A percentile compares a stretch with the other conserved stretches of the same genome.
phyloP scores from a whole-genome alignment of 2,888 invertebrate species.

The Napeogenes inachia region DNA sequence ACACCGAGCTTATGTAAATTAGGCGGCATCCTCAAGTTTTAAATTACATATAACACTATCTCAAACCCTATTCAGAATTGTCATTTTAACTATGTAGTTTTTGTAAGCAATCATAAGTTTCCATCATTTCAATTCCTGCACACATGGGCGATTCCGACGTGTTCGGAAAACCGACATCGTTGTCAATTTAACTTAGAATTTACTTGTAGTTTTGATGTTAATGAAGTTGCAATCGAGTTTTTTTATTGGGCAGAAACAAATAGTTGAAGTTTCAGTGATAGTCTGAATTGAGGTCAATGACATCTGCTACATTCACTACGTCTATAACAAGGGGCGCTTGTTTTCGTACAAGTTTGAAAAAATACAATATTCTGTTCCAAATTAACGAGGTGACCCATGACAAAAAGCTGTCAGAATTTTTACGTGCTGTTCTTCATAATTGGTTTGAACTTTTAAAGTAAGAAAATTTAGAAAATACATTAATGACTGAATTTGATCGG shows the following conservation, averaged over 20 bases:
- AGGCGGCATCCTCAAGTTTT: not conserved
- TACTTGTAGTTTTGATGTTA: constrained; percentile 14
- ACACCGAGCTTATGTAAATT: not conserved
- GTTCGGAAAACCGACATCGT: not conserved
- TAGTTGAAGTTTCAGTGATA: constrained; percentile 24
- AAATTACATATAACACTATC: not conserved
- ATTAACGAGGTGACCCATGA: not conserved
- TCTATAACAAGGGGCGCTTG: constrained; percentile 3
- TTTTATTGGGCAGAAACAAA: constrained; percentile 16
- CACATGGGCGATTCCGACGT: not conserved
- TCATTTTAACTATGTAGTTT: not conserved
- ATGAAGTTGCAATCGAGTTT: constrained; percentile 21
- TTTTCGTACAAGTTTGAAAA: constrained; percentile 4
- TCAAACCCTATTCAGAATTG: not conserved
- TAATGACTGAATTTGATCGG: too few species aligned
- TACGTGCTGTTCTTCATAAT: not conserved
- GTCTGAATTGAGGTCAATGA: constrained; percentile 28
- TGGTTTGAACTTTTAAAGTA: too few species aligned
- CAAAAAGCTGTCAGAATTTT: not conserved
- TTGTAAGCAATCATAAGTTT: not conserved
- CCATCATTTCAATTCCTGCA: not conserved
- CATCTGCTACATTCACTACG: constrained; percentile 14
- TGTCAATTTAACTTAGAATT: constrained; percentile 1
- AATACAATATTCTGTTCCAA: not conserved
- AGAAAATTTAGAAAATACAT: too few species aligned